Evolutionary conservation across 2,113 vertebrate species (phyloP), one percentile per base, ranked within the genome.

Genomic region (Pampusana beccarii): DNA sequence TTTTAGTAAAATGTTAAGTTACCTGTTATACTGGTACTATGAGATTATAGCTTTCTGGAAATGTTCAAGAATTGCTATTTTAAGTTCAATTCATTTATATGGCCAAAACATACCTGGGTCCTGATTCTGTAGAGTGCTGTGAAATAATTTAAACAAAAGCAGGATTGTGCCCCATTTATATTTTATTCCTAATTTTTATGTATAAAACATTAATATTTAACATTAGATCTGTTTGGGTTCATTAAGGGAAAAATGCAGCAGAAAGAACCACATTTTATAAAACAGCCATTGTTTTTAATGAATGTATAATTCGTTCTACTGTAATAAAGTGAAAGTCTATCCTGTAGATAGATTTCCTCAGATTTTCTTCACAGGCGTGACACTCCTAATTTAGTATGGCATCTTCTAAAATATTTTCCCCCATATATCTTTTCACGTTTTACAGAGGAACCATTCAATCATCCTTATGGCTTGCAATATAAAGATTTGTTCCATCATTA

Each of bases 261-360:
- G 60, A 54, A 91, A 60, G 18, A 92, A 71, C 26, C 10, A 31
- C 72, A 42, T 75, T 90, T 92, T 72, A 64, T 86, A 80, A 57
- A 94, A 12, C 69, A 83, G 71, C 36, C 62, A 73, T 83, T 92
- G 82, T 90, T 96, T 95, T 78, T 88, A 92, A 86, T 67, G 65
- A 67, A 81, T 11, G 10, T 65, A 13, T 84, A 87, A 93, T 91
- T 88, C 88, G 65, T 88, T 93, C 51, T 69, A 75, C 40, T 79
- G 57, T 75, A 94, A 75, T 82, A 92, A 90, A 93, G 40, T 79
- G 77, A 93, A 94, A 94, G 75, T 73, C 73, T 92, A 58, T 91
- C 51, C 54, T 51, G 8, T 42, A 77, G 54, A 83, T 88, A 72
- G 75, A 70, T 88, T 95, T 88, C 57, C 48, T 86, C 54, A 36